Percentiles rank a stretch among this genome's conserved stretches.
Evolutionary conservation across 2,888 invertebrate species (phyloP).

Genomic region (Macrosiphum euphorbiae): DNA sequence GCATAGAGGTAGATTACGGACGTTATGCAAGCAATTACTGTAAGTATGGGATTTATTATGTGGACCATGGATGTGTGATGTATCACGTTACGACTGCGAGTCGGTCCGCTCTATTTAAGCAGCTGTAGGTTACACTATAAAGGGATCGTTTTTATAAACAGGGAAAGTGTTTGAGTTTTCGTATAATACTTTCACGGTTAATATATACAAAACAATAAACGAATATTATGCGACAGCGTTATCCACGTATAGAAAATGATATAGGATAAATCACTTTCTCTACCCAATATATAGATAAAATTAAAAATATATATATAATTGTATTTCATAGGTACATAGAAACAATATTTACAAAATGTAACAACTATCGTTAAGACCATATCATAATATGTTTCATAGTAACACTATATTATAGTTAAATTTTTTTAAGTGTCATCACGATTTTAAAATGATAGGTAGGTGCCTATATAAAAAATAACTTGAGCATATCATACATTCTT

Average conservation of each 20-base stretch:
- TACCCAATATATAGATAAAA: neutral
- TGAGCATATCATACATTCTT: neutral
- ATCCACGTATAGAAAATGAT: neutral
- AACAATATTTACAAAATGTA: neutral
- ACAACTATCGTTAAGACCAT: neutral
- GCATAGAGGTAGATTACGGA: neutral
- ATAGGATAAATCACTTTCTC: conserved; percentile 38
- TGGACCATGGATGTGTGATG: conserved; percentile 28
- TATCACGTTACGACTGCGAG: conserved; percentile 23
- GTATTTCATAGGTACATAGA: neutral
- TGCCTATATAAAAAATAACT: neutral
- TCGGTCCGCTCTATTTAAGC: conserved; percentile 18
- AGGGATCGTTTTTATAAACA: conserved; percentile 46
- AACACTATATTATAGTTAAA: neutral
- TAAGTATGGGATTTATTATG: neutral
- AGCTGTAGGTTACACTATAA: conserved; percentile 13
- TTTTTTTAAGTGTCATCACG: neutral
- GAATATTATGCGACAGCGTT: conserved; percentile 22
- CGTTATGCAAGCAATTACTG: neutral
- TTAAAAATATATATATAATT: neutral
- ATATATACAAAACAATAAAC: neutral
- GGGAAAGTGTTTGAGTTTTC: conserved; percentile 28
- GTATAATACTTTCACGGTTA: conserved; percentile 30
- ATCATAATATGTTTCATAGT: neutral
- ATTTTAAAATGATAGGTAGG: conserved; percentile 15